Evolutionary conservation across 2,888 invertebrate species (phyloP).

Genomic region (Penaeus monodon): DNA sequence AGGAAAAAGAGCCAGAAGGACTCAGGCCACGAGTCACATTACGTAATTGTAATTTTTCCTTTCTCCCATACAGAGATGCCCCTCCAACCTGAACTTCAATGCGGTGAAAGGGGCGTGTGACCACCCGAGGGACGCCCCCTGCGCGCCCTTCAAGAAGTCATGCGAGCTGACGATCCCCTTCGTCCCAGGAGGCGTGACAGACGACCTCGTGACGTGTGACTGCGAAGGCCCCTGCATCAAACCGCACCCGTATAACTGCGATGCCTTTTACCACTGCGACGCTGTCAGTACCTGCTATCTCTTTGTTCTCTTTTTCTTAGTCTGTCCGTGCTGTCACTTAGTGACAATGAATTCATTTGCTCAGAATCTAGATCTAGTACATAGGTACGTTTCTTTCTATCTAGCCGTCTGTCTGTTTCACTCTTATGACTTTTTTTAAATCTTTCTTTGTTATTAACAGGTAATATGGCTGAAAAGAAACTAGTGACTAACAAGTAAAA

Average conservation of each 20-base stretch:
- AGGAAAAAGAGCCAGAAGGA: too few relatives aligned
- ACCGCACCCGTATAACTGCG: conserved; percentile 54
- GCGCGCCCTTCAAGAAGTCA: conserved; percentile 40
- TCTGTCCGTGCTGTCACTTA: background rate
- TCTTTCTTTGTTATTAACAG: too few relatives aligned
- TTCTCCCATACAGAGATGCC: conserved; percentile 45
- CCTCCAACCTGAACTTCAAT: conserved; percentile 65
- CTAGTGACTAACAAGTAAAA: too few relatives aligned
- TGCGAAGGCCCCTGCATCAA: conserved; percentile 59
- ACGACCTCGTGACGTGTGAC: conserved; percentile 58
- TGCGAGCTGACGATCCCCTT: conserved; percentile 35
- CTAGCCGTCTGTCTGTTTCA: too few relatives aligned
- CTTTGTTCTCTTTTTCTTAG: background rate
- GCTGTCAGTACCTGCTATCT: conserved; percentile 25
- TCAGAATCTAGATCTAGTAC: background rate
- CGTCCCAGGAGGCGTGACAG: conserved; percentile 21
- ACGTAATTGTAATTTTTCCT: too few relatives aligned
- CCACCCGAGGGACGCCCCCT: conserved; percentile 39
- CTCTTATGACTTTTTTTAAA: too few relatives aligned
- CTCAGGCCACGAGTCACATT: too few relatives aligned
- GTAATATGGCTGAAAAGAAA: too few relatives aligned
- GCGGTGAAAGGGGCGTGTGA: conserved; percentile 60
- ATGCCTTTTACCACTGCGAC: conserved; percentile 56
- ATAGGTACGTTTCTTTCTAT: background rate
- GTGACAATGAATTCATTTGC: background rate